Conservation (phyloP, 2,797 vertebrate species). For the Mormyrus proboscirostris region DNA sequence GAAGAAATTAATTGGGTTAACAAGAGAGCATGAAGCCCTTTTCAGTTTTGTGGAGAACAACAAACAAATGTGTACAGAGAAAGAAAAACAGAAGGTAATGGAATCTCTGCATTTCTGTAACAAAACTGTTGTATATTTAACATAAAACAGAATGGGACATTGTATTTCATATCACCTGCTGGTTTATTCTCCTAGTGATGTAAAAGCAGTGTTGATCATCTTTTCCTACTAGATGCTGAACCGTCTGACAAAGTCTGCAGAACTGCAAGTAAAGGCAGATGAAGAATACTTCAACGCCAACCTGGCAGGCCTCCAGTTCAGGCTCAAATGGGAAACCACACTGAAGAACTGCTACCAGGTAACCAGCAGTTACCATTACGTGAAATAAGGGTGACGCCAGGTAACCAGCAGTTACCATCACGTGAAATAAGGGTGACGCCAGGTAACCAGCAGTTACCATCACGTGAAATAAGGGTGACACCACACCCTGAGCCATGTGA, state of each 20-base stretch:
- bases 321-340: constrained; percentile 78
- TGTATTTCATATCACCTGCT: background rate
- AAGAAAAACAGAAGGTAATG: constrained; percentile 76
- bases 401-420: too few relatives aligned
- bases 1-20: constrained; percentile 70
- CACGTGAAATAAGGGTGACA: too few relatives aligned
- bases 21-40: constrained; percentile 73
- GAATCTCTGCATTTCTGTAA: background rate
- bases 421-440: too few relatives aligned
- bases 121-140: background rate
- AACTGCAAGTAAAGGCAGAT: constrained; percentile 67
- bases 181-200: background rate
- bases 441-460: too few relatives aligned
- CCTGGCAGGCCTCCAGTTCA: constrained; percentile 69
- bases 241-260: constrained; percentile 78
- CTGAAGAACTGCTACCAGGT: constrained; percentile 80
- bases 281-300: constrained; percentile 79
- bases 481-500: background rate
- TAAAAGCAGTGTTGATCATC: background rate
- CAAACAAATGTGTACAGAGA: constrained; percentile 65
- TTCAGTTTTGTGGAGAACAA: constrained; percentile 76
- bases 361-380: constrained; percentile 9
- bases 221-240: constrained; percentile 60
- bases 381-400: constrained; percentile 27
- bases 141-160: background rate